These are phyloP conservation scores for Coenonympha arcania DNA, from an alignment of 2,888 invertebrate genomes.

Conservation along the genomic window DNA sequence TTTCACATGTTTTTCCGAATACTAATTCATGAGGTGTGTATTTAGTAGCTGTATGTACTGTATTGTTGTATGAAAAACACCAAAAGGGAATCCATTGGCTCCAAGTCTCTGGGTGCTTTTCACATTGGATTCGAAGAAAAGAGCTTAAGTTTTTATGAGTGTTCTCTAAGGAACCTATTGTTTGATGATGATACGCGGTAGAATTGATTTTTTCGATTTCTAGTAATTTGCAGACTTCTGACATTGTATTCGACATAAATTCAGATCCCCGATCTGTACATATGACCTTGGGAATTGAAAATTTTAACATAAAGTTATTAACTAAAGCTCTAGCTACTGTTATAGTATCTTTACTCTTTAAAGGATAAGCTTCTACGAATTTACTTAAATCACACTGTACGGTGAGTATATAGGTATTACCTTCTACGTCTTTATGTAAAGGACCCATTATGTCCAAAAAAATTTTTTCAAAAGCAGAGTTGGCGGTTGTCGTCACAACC, in stretches of 20 bases:
- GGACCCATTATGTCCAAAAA: slow-evolving; percentile 26
- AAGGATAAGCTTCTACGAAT: slow-evolving; percentile 10
- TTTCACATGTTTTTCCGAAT: slow-evolving; percentile 16
- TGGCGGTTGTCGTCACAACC: slow-evolving; percentile 22
- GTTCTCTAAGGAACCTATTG: slow-evolving; percentile 21
- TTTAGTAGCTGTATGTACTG: slow-evolving; percentile 23
- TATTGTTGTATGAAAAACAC: slow-evolving; percentile 24
- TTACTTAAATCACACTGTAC: slow-evolving; percentile 11
- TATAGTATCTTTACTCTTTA: slow-evolving; percentile 1
- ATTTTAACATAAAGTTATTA: slow-evolving; percentile 18
- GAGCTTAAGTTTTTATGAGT: not conserved
- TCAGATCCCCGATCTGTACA: slow-evolving; percentile 14
- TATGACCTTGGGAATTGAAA: slow-evolving; percentile 14
- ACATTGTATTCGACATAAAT: slow-evolving; percentile 4
- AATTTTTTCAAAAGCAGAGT: slow-evolving; percentile 23
- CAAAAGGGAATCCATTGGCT: slow-evolving; percentile 24
- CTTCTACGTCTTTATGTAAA: slow-evolving; percentile 17
- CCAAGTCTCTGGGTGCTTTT: slow-evolving; percentile 18
- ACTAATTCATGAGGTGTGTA: slow-evolving; percentile 25
- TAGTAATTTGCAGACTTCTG: slow-evolving; percentile 23
- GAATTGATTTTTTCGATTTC: slow-evolving; percentile 20
- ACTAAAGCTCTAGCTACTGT: slow-evolving; percentile 15
- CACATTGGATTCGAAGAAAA: slow-evolving; percentile 12
- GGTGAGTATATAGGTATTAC: slow-evolving; percentile 12
- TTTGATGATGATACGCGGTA: slow-evolving; percentile 26